A percentile compares a stretch with the other conserved stretches of the same genome.
These are phyloP conservation scores for Pangasianodon hypophthalmus DNA, from an alignment of 2,113 vertebrate genomes.

Conservation along the genomic window DNA sequence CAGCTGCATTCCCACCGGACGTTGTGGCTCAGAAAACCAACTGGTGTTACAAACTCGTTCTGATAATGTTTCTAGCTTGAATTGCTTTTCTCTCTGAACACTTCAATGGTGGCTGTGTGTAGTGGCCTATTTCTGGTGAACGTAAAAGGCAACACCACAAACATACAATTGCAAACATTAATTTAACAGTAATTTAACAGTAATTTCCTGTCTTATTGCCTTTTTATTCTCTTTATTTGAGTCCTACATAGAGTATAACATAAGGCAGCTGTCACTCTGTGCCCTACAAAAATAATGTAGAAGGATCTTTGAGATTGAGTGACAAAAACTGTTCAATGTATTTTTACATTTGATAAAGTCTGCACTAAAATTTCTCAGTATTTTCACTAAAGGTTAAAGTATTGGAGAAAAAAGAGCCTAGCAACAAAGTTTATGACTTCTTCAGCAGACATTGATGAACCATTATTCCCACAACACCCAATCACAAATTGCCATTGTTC, in stretches of 20 bases:
- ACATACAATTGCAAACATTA: not conserved
- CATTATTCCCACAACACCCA: not conserved
- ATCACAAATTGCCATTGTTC: not conserved
- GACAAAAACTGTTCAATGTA: not conserved
- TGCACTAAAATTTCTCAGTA: not conserved
- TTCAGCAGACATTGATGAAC: not conserved
- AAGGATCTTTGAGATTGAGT: not conserved
- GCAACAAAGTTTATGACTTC: not conserved
- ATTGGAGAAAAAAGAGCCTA: not conserved
- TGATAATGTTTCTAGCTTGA: not conserved
- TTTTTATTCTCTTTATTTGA: not conserved
- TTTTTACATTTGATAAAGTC: not conserved
- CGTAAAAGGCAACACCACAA: not conserved
- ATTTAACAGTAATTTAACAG: no score
- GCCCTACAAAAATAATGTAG: not conserved
- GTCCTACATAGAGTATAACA: not conserved
- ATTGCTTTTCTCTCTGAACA: constrained; percentile 4
- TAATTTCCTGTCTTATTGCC: not conserved
- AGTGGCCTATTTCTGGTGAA: not conserved
- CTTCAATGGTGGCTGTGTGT: not conserved
- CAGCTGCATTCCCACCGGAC: not conserved
- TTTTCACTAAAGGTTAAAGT: not conserved
- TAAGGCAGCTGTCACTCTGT: not conserved
- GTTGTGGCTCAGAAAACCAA: not conserved
- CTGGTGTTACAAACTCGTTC: not conserved